Evolutionary conservation across 2,888 invertebrate species (phyloP).

Genomic region (Stenolophus ochropezus): DNA sequence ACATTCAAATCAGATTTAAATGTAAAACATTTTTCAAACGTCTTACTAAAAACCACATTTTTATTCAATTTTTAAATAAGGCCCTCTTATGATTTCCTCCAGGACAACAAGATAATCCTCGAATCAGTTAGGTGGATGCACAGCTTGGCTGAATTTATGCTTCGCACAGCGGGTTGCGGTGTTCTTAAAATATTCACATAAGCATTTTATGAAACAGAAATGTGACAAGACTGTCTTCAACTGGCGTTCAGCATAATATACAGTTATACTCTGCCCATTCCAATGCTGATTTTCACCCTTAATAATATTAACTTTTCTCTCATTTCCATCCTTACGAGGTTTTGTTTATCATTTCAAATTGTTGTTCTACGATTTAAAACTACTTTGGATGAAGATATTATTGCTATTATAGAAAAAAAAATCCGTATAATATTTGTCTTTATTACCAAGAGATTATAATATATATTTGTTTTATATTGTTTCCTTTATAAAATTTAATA

Average conservation of each 20-base stretch:
- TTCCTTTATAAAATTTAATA: too few relatives aligned
- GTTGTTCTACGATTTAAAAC: neutral
- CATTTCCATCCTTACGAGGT: neutral
- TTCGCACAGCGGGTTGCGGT: neutral
- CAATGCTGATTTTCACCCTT: constrained; percentile 25
- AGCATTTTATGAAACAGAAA: constrained; percentile 43
- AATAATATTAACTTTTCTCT: constrained; percentile 31
- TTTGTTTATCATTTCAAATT: constrained; percentile 12
- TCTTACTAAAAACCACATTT: constrained; percentile 14
- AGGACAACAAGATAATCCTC: neutral
- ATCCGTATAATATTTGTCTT: too few relatives aligned
- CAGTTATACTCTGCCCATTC: constrained; percentile 10
- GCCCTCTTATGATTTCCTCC: neutral
- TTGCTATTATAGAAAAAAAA: too few relatives aligned
- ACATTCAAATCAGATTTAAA: constrained; percentile 39
- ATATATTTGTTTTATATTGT: too few relatives aligned
- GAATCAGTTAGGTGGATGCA: neutral
- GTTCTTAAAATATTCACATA: constrained; percentile 35
- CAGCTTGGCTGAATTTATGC: neutral
- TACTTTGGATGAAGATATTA: neutral
- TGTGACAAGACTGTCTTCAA: constrained; percentile 24
- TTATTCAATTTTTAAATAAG: constrained; percentile 18
- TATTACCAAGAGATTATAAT: too few relatives aligned
- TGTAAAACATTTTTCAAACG: constrained; percentile 28
- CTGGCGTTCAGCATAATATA: constrained; percentile 12